Percentiles rank a stretch among this genome's conserved stretches.
phyloP scores from a whole-genome alignment of 2,797 vertebrate species.

The Dendrocincla tyrannina region DNA sequence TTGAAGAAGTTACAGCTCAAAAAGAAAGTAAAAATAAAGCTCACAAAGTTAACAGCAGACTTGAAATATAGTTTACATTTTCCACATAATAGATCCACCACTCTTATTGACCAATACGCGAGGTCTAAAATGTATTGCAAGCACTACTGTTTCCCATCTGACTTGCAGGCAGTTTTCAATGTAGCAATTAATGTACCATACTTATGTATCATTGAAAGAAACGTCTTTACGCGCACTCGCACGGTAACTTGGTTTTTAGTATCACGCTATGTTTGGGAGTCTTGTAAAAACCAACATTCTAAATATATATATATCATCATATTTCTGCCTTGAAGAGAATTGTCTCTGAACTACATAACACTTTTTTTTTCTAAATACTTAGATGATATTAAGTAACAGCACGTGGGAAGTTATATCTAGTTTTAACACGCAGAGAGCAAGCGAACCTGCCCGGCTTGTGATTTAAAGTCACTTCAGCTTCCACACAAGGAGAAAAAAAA shows the following conservation, averaged over 20 bases:
- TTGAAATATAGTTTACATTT: neutral
- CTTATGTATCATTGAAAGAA: neutral
- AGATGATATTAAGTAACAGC: neutral
- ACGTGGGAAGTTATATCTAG: neutral
- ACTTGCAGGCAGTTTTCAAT: neutral
- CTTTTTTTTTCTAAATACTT: neutral
- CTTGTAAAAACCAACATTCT: neutral
- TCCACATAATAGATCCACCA: fast-evolving
- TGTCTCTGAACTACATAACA: fast-evolving
- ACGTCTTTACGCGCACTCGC: neutral
- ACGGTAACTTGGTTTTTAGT: neutral
- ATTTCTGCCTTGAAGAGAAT: neutral
- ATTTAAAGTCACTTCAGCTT: neutral
- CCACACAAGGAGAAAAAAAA: neutral
- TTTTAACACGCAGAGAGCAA: neutral
- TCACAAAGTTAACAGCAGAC: neutral
- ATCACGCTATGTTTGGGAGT: fast-evolving
- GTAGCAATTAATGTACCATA: fast-evolving
- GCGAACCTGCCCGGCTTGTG: neutral
- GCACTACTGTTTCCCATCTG: neutral
- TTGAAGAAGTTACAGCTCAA: neutral
- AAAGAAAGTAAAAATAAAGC: conserved; percentile 19
- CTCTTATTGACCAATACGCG: fast-evolving
- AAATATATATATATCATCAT: fast-evolving
- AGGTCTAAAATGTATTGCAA: neutral